These are phyloP conservation scores for Nebria salina DNA, from an alignment of 2,888 invertebrate genomes.

Conservation along the genomic window DNA sequence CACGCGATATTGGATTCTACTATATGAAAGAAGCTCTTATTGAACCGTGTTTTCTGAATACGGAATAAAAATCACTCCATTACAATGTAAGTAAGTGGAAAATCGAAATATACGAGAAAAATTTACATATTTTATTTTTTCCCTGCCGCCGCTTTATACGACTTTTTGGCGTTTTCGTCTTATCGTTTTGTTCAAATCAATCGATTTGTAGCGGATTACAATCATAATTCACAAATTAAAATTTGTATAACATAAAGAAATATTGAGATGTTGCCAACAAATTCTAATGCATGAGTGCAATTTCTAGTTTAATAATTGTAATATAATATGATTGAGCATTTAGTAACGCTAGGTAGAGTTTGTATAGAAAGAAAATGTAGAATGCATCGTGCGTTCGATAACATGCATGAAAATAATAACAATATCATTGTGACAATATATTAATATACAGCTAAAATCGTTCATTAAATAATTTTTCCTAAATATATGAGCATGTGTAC, in stretches of 20 bases:
- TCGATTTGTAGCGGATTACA: neutral
- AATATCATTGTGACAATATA: no score
- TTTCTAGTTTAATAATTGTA: no score
- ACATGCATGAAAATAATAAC: no score
- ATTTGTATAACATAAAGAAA: neutral
- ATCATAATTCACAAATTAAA: neutral
- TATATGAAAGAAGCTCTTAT: constrained; percentile 41
- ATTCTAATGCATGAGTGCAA: no score
- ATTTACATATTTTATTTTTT: neutral
- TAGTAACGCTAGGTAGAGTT: no score
- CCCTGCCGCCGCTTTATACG: neutral
- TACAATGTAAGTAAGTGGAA: constrained; percentile 44
- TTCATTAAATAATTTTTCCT: no score
- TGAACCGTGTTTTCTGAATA: constrained; percentile 41
- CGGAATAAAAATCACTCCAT: constrained; percentile 44
- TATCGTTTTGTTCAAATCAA: neutral
- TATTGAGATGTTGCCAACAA: no score
- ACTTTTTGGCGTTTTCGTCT: neutral
- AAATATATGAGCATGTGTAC: no score
- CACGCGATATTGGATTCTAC: constrained; percentile 41
- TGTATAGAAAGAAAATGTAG: no score
- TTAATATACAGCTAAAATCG: no score
- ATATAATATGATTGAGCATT: no score
- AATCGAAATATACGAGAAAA: constrained; percentile 27
- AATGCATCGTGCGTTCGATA: no score